phyloP scores from a whole-genome alignment of 2,888 invertebrate species.

The Zeuzera pyrina region DNA sequence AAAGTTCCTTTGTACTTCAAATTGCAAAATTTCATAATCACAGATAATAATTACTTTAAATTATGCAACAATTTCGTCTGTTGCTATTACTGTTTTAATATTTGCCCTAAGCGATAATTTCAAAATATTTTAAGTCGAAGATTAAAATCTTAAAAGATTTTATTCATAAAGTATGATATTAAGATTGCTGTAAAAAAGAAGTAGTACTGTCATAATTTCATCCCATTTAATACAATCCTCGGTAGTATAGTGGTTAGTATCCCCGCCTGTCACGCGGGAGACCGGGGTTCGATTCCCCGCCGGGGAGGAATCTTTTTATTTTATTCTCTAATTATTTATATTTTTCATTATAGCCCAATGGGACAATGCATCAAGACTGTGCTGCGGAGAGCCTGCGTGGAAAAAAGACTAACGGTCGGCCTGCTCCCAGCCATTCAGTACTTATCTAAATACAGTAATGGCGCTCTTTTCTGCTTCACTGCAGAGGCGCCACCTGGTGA shows the following conservation, averaged over 20 bases:
- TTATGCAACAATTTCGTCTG: not conserved
- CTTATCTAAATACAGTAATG: slow-evolving; percentile 72
- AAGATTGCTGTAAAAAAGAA: too few relatives aligned
- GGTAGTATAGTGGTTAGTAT: not conserved
- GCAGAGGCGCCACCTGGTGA: slow-evolving; percentile 79
- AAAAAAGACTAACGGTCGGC: slow-evolving; percentile 75
- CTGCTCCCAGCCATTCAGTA: slow-evolving; percentile 75
- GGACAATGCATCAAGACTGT: slow-evolving; percentile 69
- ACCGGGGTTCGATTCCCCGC: not conserved
- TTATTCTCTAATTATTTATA: too few relatives aligned
- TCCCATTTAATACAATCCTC: too few relatives aligned
- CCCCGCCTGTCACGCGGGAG: not conserved
- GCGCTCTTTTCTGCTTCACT: slow-evolving; percentile 79
- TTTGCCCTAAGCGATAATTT: too few relatives aligned
- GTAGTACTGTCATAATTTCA: too few relatives aligned
- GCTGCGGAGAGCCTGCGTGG: slow-evolving; percentile 64
- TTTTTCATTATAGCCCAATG: slow-evolving; percentile 63
- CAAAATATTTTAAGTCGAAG: too few relatives aligned
- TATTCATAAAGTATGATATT: too few relatives aligned
- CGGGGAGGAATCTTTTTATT: too few relatives aligned
- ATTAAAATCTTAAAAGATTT: too few relatives aligned
- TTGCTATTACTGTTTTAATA: not conserved
- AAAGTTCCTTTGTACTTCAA: too few relatives aligned
- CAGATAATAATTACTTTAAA: too few relatives aligned
- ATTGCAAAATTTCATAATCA: too few relatives aligned